Evolutionary conservation across 2,888 invertebrate species (phyloP).

Genomic region (Pristionchus mayeri): DNA sequence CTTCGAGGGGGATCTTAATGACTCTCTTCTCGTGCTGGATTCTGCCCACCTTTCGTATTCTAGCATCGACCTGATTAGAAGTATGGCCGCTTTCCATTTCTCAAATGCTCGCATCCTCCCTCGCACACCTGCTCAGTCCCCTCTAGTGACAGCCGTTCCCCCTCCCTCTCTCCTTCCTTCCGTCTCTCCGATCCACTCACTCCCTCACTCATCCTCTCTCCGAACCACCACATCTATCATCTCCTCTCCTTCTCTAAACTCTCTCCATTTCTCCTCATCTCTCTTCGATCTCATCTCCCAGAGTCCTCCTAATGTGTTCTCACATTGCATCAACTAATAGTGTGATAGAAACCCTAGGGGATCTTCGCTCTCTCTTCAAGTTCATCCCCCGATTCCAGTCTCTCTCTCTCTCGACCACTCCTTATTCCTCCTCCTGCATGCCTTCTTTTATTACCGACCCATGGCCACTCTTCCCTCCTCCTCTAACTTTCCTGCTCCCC

Average conservation of each 20-base stretch:
- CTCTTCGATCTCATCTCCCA: background rate
- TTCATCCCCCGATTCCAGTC: too few relatives aligned
- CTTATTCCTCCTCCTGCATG: constrained; percentile 20
- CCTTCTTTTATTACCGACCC: constrained; percentile 41
- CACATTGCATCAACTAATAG: constrained; percentile 7
- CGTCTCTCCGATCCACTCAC: background rate
- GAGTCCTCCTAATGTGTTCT: background rate
- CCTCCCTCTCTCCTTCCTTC: background rate
- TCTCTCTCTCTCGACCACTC: background rate
- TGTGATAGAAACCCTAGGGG: constrained; percentile 18
- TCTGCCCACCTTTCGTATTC: too few relatives aligned
- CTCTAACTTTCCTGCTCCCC: background rate
- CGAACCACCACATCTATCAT: background rate
- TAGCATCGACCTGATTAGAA: too few relatives aligned
- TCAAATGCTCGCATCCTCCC: background rate
- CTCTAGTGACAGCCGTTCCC: constrained; percentile 22
- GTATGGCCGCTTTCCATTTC: too few relatives aligned
- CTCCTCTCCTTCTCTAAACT: background rate
- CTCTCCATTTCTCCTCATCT: constrained; percentile 2
- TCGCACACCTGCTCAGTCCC: background rate
- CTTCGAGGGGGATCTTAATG: too few relatives aligned
- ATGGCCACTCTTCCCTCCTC: constrained; percentile 10
- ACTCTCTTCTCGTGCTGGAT: too few relatives aligned
- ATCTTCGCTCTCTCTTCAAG: too few relatives aligned
- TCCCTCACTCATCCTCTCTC: background rate